Evolutionary conservation across 2,113 vertebrate genomes (phyloP).

Genomic region (Orcinus orca): DNA sequence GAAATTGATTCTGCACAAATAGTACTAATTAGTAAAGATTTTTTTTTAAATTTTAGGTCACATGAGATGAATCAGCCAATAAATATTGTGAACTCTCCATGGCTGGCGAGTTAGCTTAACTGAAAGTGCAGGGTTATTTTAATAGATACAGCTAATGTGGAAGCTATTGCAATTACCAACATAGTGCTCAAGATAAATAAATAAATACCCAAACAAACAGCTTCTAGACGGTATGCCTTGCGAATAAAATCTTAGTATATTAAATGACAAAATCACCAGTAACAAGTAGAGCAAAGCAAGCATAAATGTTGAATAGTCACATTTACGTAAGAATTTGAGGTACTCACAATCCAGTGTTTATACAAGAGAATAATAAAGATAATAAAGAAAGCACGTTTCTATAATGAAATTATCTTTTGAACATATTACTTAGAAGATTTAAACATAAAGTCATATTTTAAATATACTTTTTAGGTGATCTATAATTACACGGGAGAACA

Average conservation of each 20-base stretch:
- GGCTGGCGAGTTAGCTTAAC: neutral
- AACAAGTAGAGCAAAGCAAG: neutral
- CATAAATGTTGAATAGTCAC: neutral
- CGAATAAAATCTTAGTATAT: neutral
- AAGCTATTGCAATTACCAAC: neutral
- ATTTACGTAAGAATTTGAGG: neutral
- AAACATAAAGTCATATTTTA: slow-evolving; percentile 60
- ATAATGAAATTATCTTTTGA: slow-evolving; percentile 61
- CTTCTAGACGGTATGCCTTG: neutral
- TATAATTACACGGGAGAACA: slow-evolving; percentile 60
- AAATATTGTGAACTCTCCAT: neutral
- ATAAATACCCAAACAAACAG: neutral
- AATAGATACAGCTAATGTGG: neutral
- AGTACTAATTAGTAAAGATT: neutral
- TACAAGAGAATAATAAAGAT: neutral
- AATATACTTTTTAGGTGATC: slow-evolving; percentile 46
- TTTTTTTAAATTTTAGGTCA: neutral
- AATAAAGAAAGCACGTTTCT: slow-evolving; percentile 36
- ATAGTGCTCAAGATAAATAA: neutral
- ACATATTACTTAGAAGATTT: slow-evolving; percentile 50
- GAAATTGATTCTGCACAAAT: neutral
- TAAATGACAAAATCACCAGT: neutral
- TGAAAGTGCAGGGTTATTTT: neutral
- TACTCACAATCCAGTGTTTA: slow-evolving; percentile 11
- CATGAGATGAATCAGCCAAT: neutral